Evolutionary conservation across 2,888 invertebrate genomes (phyloP).

Genomic region (Andricus quercusramuli): DNA sequence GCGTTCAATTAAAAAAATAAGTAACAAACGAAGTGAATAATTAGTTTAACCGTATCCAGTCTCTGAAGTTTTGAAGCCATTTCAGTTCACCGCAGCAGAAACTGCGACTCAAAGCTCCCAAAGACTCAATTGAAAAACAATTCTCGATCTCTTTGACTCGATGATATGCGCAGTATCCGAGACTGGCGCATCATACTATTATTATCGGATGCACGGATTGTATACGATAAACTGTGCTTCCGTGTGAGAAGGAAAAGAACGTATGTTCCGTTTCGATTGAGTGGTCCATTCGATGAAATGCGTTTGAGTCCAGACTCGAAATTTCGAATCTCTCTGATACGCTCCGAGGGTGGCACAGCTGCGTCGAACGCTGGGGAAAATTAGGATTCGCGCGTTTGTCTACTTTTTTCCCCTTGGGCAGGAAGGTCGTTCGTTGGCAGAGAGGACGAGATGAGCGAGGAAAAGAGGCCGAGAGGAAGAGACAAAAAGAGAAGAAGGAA

Average conservation of each 20-base stretch:
- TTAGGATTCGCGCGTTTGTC: conserved; percentile 66
- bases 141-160: conserved; percentile 40
- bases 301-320: conserved; percentile 53
- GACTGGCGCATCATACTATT: conserved; percentile 28
- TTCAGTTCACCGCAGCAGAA: conserved; percentile 41
- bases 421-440: conserved; percentile 64
- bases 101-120: conserved; percentile 32
- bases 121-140: conserved; percentile 39
- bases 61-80: conserved; percentile 33
- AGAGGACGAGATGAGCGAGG: conserved; percentile 44
- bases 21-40: conserved; percentile 38
- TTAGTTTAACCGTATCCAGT: conserved; percentile 20
- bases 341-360: conserved; percentile 68
- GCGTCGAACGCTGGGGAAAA: conserved; percentile 71
- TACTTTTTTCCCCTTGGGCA: conserved; percentile 59
- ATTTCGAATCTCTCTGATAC: conserved; percentile 65
- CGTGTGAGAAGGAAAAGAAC: conserved; percentile 36
- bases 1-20: conserved; percentile 32
- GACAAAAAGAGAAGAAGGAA: conserved; percentile 47
- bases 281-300: conserved; percentile 38
- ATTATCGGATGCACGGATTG: conserved; percentile 28
- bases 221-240: conserved; percentile 20
- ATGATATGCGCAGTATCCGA: conserved; percentile 38
- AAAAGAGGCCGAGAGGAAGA: conserved; percentile 21
- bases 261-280: conserved; percentile 35